Conservation (phyloP, 2,797 vertebrate genomes). For the Scolopax rusticola region DNA sequence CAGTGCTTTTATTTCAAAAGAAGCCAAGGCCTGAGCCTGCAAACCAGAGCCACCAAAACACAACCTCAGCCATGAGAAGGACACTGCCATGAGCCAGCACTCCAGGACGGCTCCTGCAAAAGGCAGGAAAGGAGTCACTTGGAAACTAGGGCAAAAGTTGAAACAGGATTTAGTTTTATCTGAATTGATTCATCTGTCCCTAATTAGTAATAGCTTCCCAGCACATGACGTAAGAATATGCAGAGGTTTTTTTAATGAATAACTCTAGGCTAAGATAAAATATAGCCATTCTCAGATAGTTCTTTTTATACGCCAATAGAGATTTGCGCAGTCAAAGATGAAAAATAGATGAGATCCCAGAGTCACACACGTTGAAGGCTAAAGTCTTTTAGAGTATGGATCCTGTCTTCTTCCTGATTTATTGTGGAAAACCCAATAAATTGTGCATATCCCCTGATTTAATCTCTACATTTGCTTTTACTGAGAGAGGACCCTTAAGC, state of each 20-base stretch:
- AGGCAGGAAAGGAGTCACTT: not conserved
- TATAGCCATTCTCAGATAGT: not conserved
- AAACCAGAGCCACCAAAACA: not conserved
- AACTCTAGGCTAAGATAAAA: constrained; percentile 28
- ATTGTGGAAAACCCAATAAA: not conserved
- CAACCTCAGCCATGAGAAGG: not conserved
- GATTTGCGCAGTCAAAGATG: constrained; percentile 23
- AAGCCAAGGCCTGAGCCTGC: not conserved
- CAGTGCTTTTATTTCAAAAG: not conserved
- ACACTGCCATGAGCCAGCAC: not conserved
- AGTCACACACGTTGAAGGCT: not conserved
- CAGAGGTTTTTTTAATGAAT: not conserved
- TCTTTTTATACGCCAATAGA: not conserved
- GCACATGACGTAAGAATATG: constrained; percentile 28
- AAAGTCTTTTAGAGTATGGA: not conserved
- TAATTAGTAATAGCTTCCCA: constrained; percentile 58
- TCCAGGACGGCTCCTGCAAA: not conserved
- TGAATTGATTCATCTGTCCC: constrained; percentile 51
- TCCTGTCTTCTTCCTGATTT: not conserved
- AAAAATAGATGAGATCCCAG: constrained; percentile 40
- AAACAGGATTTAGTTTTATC: constrained; percentile 45
- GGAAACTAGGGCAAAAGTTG: constrained; percentile 64
- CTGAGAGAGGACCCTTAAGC: not conserved
- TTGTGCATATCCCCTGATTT: not conserved
- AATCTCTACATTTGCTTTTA: not conserved